Evolutionary conservation across 2,888 invertebrate genomes (phyloP).

Genomic region (Aphodius granarius): DNA sequence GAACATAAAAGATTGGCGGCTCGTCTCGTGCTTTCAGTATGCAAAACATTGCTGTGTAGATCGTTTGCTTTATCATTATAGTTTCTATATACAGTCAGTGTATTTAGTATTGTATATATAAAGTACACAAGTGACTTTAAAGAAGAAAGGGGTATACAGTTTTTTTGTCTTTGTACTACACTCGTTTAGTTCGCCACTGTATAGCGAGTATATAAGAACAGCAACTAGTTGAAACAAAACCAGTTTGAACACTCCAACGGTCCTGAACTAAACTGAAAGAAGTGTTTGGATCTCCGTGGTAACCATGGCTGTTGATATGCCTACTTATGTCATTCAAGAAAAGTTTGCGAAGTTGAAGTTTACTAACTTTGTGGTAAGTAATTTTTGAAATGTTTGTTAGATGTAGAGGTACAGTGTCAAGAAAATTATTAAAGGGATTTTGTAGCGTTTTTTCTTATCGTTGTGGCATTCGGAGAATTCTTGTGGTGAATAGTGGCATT

Average conservation of each 20-base stretch:
- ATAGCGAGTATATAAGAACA: neutral
- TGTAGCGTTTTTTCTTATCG: neutral
- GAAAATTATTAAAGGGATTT: neutral
- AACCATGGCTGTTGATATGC: slow-evolving; percentile 43
- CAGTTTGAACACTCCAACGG: neutral
- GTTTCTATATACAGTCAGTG: neutral
- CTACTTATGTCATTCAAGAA: slow-evolving; percentile 38
- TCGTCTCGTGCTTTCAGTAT: neutral
- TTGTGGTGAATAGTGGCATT: neutral
- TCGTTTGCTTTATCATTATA: neutral
- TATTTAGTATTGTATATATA: neutral
- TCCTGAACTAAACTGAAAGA: neutral
- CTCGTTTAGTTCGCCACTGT: neutral
- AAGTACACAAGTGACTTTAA: no score
- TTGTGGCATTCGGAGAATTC: neutral
- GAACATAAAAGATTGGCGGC: neutral
- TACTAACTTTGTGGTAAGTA: slow-evolving; percentile 43
- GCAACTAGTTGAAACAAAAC: neutral
- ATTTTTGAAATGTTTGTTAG: neutral
- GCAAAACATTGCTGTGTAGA: neutral
- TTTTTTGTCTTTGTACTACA: neutral
- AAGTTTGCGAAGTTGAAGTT: slow-evolving; percentile 45
- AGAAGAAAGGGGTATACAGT: neutral
- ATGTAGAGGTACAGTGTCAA: neutral
- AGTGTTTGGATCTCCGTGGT: neutral